Percentiles rank a stretch among this genome's conserved stretches.
These are phyloP conservation scores for Ferdinandea cuprea DNA, from an alignment of 2,888 invertebrate species.

Conservation along the genomic window DNA sequence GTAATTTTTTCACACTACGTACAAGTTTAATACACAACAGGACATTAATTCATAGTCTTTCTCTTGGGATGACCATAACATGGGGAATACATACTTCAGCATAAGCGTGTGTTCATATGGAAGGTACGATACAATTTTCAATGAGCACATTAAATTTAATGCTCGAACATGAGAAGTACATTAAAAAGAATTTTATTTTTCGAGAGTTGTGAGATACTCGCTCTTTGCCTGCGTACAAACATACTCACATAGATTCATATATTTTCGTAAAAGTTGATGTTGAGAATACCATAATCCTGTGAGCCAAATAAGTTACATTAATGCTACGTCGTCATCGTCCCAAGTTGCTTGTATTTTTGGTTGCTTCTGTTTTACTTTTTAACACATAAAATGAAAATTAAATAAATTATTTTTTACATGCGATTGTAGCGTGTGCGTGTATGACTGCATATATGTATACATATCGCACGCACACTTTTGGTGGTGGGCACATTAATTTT, in stretches of 20 bases:
- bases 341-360: constrained; percentile 32
- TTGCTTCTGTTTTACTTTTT: constrained; percentile 17
- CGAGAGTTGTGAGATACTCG: neutral
- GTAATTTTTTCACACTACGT: constrained; percentile 23
- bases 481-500: constrained; percentile 36
- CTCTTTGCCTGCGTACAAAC: constrained; percentile 13
- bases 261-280: constrained; percentile 53
- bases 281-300: constrained; percentile 37
- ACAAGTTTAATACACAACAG: constrained; percentile 24
- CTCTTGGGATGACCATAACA: constrained; percentile 54
- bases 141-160: constrained; percentile 73
- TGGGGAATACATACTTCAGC: neutral
- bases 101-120: constrained; percentile 10
- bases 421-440: neutral
- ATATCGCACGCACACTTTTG: neutral
- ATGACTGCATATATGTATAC: neutral
- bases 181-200: constrained; percentile 53
- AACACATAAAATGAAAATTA: constrained; percentile 61
- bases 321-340: constrained; percentile 19
- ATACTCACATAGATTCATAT: neutral
- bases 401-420: constrained; percentile 46
- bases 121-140: constrained; percentile 49
- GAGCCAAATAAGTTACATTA: constrained; percentile 57
- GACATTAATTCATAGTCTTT: constrained; percentile 57
- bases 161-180: constrained; percentile 71